Conservation (phyloP, 2,888 invertebrate genomes). For the Glaucopsyche alexis region DNA sequence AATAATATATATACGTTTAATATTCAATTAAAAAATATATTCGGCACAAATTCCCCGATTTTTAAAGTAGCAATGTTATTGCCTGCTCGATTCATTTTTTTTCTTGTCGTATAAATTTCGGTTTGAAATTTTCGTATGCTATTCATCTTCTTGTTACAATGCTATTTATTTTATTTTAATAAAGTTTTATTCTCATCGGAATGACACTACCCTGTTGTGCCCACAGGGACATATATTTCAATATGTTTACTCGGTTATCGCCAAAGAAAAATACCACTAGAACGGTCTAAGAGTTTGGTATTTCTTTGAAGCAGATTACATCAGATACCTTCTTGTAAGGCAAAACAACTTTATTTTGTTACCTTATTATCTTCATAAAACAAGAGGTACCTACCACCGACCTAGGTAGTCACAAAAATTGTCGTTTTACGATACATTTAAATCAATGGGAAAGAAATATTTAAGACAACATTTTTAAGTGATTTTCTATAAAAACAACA, state of each 20-base stretch:
- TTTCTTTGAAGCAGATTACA: too few relatives aligned
- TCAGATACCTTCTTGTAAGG: too few relatives aligned
- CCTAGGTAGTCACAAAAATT: too few relatives aligned
- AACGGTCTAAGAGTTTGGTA: background rate
- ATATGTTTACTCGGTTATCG: constrained; percentile 66
- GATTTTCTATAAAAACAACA: too few relatives aligned
- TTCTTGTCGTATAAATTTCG: constrained; percentile 12
- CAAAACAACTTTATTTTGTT: too few relatives aligned
- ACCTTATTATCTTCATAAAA: too few relatives aligned
- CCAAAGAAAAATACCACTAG: constrained; percentile 30
- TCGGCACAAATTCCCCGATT: background rate
- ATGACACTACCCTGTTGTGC: constrained; percentile 53
- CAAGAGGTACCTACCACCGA: too few relatives aligned
- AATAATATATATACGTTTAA: background rate
- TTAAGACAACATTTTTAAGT: too few relatives aligned
- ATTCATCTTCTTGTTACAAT: constrained; percentile 15
- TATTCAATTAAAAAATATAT: background rate
- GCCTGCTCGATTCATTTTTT: background rate
- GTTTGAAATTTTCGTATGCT: constrained; percentile 4
- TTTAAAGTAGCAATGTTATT: background rate
- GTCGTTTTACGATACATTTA: too few relatives aligned
- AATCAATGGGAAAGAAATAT: too few relatives aligned
- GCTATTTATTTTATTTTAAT: constrained; percentile 27
- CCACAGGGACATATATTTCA: constrained; percentile 76
- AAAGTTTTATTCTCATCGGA: constrained; percentile 49